These are phyloP conservation scores for Drosophila pseudotalamancana DNA, from an alignment of 2,888 invertebrate genomes.

Conservation along the genomic window DNA sequence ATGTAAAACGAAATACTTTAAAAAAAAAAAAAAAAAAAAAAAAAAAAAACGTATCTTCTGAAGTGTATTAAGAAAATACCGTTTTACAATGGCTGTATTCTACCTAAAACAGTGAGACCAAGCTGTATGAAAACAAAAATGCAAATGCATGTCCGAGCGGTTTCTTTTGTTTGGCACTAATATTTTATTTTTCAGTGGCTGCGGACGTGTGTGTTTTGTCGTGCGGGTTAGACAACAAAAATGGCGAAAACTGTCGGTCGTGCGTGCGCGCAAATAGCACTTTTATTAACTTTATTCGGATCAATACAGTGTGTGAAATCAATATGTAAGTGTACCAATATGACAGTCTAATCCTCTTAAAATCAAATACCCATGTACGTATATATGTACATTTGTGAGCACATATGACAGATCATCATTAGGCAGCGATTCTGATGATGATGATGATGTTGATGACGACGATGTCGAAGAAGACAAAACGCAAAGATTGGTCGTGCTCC, in stretches of 20 bases:
- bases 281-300: slow-evolving; percentile 60
- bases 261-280: slow-evolving; percentile 72
- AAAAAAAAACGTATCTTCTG: background rate
- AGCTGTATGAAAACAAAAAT: slow-evolving; percentile 15
- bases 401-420: slow-evolving; percentile 48
- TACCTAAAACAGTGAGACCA: slow-evolving; percentile 24
- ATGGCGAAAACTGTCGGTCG: slow-evolving; percentile 68
- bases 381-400: slow-evolving; percentile 18
- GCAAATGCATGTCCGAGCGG: slow-evolving; percentile 3
- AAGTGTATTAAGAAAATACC: too few species aligned
- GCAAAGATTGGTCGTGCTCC: slow-evolving; percentile 29
- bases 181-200: slow-evolving; percentile 50
- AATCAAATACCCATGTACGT: slow-evolving; percentile 16
- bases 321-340: slow-evolving; percentile 56
- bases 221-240: slow-evolving; percentile 58
- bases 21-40: background rate
- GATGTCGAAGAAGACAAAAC: slow-evolving; percentile 46
- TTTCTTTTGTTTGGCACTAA: slow-evolving; percentile 40
- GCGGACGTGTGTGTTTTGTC: slow-evolving; percentile 49
- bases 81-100: background rate
- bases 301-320: slow-evolving; percentile 53
- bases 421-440: slow-evolving; percentile 10
- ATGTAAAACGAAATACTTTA: background rate
- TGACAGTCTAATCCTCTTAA: slow-evolving; percentile 21
- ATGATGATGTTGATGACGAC: slow-evolving; percentile 29